These are phyloP conservation scores for Syngnathoides biaculeatus DNA, from an alignment of 2,113 vertebrate genomes.

Conservation along the genomic window DNA sequence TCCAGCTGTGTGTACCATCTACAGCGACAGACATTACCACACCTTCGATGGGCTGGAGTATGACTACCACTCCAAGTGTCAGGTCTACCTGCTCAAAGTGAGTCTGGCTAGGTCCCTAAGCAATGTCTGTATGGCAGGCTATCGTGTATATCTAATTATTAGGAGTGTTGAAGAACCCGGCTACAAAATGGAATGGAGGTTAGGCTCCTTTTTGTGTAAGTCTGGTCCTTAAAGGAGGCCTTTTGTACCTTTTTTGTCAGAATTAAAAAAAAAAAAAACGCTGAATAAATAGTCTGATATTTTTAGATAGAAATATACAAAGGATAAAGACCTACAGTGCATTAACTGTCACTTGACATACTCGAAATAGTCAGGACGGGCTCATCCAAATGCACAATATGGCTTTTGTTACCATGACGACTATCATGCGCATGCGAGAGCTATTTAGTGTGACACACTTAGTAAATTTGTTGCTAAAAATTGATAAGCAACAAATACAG, in stretches of 20 bases:
- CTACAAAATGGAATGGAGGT: background rate
- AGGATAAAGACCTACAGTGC: background rate
- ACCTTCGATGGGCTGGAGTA: slow-evolving; percentile 96
- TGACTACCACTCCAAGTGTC: slow-evolving; percentile 93
- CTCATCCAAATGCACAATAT: too few relatives aligned
- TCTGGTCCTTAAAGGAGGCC: background rate
- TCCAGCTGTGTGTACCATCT: slow-evolving; percentile 90
- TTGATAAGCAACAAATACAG: background rate
- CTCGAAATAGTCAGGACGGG: too few relatives aligned
- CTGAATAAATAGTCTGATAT: background rate
- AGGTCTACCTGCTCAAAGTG: slow-evolving; percentile 81
- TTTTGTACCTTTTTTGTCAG: background rate
- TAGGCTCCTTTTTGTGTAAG: background rate
- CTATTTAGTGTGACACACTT: too few relatives aligned
- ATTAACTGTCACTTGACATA: background rate
- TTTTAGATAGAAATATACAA: background rate
- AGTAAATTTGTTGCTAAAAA: background rate
- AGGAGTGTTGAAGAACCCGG: too few relatives aligned
- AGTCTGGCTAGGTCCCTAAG: slow-evolving; percentile 33
- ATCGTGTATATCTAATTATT: too few relatives aligned
- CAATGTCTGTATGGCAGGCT: background rate
- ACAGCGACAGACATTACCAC: slow-evolving; percentile 93
- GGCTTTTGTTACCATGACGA: too few relatives aligned
- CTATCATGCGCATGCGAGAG: too few relatives aligned
- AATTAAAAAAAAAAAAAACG: background rate